Evolutionary conservation across 1,140 invertebrate genomes (phyloP).

Genomic region (Monochamus saltuarius): DNA sequence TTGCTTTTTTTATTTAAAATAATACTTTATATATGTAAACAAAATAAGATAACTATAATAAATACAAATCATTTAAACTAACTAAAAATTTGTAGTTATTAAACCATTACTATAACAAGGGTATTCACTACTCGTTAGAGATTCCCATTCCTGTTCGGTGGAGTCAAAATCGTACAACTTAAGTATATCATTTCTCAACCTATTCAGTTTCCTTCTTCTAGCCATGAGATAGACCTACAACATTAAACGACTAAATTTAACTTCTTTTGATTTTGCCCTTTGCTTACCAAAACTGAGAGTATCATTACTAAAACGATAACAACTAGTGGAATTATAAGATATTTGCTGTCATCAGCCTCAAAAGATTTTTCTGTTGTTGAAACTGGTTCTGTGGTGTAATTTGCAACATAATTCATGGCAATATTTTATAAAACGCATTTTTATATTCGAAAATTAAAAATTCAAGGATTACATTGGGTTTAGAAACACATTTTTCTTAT

Average conservation of each 20-base stretch:
- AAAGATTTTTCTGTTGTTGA: slow-evolving; percentile 4
- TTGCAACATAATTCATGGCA: too few species aligned
- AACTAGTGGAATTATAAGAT: slow-evolving; percentile 39
- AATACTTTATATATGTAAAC: too few species aligned
- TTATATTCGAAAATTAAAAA: too few species aligned
- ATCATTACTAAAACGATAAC: slow-evolving; percentile 38
- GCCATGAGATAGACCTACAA: slow-evolving; percentile 43
- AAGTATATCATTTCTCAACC: slow-evolving; percentile 31
- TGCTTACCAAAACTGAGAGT: slow-evolving; percentile 36
- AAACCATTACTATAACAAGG: slow-evolving; percentile 18
- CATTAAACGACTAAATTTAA: neutral
- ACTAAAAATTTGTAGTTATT: neutral
- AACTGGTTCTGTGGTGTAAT: too few species aligned
- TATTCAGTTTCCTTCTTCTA: slow-evolving; percentile 28
- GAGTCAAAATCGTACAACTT: slow-evolving; percentile 43
- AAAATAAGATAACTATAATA: too few species aligned
- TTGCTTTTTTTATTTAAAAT: too few species aligned
- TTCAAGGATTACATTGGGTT: too few species aligned
- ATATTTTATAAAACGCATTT: too few species aligned
- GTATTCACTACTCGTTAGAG: slow-evolving; percentile 31
- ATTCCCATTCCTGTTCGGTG: slow-evolving; percentile 42
- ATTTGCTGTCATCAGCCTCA: slow-evolving; percentile 29
- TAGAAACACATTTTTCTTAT: too few species aligned
- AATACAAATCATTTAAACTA: too few species aligned
- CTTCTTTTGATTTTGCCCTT: neutral